Evolutionary conservation across 2,113 vertebrate species (phyloP).

Genomic region (Limnothrissa miodon): DNA sequence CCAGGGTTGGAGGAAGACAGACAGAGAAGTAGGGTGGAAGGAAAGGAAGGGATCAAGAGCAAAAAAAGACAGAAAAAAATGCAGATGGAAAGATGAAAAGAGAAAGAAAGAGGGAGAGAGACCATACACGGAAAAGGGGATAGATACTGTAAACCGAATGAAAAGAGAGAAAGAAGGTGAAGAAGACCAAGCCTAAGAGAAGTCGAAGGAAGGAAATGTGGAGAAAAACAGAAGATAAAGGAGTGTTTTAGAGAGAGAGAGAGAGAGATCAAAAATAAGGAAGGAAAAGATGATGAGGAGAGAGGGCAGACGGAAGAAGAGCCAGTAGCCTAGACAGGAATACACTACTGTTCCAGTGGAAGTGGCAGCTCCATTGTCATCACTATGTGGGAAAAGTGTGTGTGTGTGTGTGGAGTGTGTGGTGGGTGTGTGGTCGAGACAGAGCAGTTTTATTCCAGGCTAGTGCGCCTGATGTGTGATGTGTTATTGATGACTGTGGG

Average conservation of each 20-base stretch:
- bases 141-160: background rate
- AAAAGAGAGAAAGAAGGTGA: background rate
- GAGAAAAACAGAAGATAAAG: background rate
- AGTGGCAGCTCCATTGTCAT: slow-evolving; percentile 38
- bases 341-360: slow-evolving; percentile 31
- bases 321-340: slow-evolving; percentile 6
- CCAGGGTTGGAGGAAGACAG: background rate
- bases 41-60: background rate
- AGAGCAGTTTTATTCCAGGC: background rate
- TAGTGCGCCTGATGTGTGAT: slow-evolving; percentile 16
- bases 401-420: slow-evolving; percentile 23
- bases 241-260: background rate
- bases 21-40: background rate
- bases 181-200: background rate
- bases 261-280: background rate
- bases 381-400: background rate
- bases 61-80: background rate
- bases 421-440: background rate
- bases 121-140: too few relatives aligned
- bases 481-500: slow-evolving; percentile 35
- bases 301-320: background rate
- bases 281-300: slow-evolving; percentile 5
- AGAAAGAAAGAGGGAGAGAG: background rate
- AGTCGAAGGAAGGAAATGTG: background rate
- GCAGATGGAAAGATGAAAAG: background rate